Conservation (phyloP, 2,113 vertebrate species). For the Oceanites oceanicus region DNA sequence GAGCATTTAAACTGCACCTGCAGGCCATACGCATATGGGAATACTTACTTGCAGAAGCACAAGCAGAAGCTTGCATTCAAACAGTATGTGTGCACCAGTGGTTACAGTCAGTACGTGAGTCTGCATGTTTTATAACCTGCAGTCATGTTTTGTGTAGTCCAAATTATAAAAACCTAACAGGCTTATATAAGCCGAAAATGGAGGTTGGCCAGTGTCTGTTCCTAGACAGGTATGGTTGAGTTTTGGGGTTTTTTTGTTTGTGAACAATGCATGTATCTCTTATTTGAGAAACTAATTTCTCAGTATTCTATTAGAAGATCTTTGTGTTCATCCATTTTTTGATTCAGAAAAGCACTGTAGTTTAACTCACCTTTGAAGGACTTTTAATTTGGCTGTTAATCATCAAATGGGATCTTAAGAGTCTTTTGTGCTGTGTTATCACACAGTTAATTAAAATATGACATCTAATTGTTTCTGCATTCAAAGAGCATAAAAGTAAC, state of each 20-base stretch:
- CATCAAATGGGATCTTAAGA: background rate
- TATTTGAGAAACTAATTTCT: background rate
- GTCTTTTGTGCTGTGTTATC: background rate
- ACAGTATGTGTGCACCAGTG: background rate
- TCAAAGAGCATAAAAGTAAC: background rate
- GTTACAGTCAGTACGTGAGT: background rate
- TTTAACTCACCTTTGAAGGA: background rate
- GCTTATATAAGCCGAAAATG: background rate
- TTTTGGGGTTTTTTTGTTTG: background rate
- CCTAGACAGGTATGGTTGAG: background rate
- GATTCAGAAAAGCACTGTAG: background rate
- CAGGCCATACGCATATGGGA: background rate
- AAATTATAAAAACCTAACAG: background rate
- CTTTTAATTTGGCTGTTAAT: background rate
- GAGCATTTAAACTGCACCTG: background rate
- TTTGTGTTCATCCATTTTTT: background rate
- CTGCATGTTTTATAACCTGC: background rate
- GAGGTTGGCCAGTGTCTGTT: background rate
- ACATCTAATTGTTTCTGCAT: background rate
- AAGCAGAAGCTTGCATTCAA: background rate
- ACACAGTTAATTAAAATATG: background rate
- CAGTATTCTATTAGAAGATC: background rate
- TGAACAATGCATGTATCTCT: background rate
- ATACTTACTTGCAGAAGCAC: background rate
- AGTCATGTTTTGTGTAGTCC: background rate